Evolutionary conservation across 2,888 invertebrate species (phyloP).

Genomic region (Apotomis betuletana): DNA sequence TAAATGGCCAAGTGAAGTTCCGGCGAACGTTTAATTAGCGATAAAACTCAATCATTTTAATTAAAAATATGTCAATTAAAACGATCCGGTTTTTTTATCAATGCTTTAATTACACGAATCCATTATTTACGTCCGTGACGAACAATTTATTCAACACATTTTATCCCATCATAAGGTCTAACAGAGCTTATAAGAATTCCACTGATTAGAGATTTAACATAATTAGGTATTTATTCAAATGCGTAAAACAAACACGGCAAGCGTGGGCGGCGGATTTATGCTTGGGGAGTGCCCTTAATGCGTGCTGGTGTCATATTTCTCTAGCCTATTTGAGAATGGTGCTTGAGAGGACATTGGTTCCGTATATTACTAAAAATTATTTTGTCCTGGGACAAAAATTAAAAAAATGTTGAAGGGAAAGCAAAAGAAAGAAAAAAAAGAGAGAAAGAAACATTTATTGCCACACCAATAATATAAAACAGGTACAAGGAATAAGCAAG

Average conservation of each 20-base stretch:
- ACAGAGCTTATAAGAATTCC: slow-evolving; percentile 51
- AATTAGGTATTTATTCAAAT: slow-evolving; percentile 76
- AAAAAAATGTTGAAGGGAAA: no score
- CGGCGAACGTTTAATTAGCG: slow-evolving; percentile 14
- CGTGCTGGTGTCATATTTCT: slow-evolving; percentile 39
- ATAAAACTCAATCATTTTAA: slow-evolving; percentile 33
- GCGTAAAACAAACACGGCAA: slow-evolving; percentile 60
- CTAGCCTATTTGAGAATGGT: slow-evolving; percentile 34
- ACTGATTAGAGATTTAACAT: slow-evolving; percentile 66
- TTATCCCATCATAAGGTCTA: slow-evolving; percentile 41
- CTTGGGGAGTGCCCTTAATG: slow-evolving; percentile 56
- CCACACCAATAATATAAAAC: no score
- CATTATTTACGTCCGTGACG: slow-evolving; percentile 39
- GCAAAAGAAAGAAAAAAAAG: no score
- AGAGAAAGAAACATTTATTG: no score
- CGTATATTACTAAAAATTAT: no score
- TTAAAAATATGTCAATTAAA: slow-evolving; percentile 39
- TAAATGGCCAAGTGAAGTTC: slow-evolving; percentile 4
- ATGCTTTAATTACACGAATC: slow-evolving; percentile 34
- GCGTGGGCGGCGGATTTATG: slow-evolving; percentile 62
- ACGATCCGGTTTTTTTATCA: slow-evolving; percentile 26
- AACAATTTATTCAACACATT: slow-evolving; percentile 40
- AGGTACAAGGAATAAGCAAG: no score
- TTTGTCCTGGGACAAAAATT: no score
- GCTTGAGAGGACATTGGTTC: slow-evolving; percentile 16